These are phyloP conservation scores for Tetragnatha montana DNA, from an alignment of 2,888 invertebrate species.

Conservation along the genomic window DNA sequence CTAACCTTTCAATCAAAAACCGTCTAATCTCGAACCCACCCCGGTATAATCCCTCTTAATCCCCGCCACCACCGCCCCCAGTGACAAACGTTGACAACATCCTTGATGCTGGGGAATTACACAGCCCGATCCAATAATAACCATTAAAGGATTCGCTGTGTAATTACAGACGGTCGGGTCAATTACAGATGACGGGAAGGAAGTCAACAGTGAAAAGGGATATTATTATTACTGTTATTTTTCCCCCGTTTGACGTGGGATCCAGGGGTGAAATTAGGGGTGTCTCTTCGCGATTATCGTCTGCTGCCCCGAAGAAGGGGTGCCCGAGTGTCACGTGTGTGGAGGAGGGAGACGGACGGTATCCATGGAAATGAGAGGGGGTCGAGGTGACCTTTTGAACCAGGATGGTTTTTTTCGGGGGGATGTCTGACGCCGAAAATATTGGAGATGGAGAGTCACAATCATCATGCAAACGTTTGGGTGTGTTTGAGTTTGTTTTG, in stretches of 20 bases:
- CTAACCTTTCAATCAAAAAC: background rate
- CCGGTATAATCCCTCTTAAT: background rate
- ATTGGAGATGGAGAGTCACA: background rate
- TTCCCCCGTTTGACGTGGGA: background rate
- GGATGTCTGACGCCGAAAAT: background rate
- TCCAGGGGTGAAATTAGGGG: slow-evolving; percentile 55
- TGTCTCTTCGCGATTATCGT: slow-evolving; percentile 51
- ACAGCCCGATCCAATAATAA: slow-evolving; percentile 33
- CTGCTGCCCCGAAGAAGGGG: slow-evolving; percentile 22
- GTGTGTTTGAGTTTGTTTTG: too few relatives aligned
- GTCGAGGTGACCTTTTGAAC: slow-evolving; percentile 15
- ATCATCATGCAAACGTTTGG: too few relatives aligned
- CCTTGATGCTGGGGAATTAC: slow-evolving; percentile 3
- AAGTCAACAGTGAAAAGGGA: background rate
- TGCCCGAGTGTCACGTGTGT: slow-evolving; percentile 54
- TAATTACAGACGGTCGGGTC: slow-evolving; percentile 45
- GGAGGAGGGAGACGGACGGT: slow-evolving; percentile 47
- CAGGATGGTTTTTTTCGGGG: slow-evolving; percentile 11
- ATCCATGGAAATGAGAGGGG: slow-evolving; percentile 35
- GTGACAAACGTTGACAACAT: slow-evolving; percentile 10
- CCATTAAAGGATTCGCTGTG: slow-evolving; percentile 50
- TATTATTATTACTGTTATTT: slow-evolving; percentile 13
- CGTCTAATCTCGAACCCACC: background rate
- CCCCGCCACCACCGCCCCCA: background rate
- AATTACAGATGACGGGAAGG: slow-evolving; percentile 33